Evolutionary conservation across 2,888 invertebrate species (phyloP).

Genomic region (Pollenia labialis): DNA sequence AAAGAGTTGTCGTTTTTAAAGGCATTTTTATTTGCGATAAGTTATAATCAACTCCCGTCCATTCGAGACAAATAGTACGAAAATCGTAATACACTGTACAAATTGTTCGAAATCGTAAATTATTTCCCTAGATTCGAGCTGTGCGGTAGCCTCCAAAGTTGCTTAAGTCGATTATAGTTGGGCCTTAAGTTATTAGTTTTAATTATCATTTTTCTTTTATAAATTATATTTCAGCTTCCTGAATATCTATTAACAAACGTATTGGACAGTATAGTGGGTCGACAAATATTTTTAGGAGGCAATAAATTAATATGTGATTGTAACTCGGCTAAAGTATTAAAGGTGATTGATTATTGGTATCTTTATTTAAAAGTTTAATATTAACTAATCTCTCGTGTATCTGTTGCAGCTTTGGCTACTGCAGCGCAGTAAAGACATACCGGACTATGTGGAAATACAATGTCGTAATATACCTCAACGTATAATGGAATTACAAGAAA

Average conservation of each 20-base stretch:
- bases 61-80: too few relatives aligned
- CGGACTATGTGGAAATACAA: constrained; percentile 88
- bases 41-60: too few relatives aligned
- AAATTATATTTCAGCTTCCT: constrained; percentile 86
- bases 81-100: too few relatives aligned
- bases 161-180: too few relatives aligned
- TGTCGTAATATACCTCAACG: constrained; percentile 89
- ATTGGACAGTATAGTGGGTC: constrained; percentile 86
- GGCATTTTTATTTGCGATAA: too few relatives aligned
- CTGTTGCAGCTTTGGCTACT: constrained; percentile 88
- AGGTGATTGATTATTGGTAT: constrained; percentile 83
- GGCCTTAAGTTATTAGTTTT: too few relatives aligned
- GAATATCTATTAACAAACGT: constrained; percentile 91
- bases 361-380: too few relatives aligned
- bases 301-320: constrained; percentile 93
- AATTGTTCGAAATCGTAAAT: too few relatives aligned
- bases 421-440: constrained; percentile 88
- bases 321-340: constrained; percentile 90
- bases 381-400: background rate
- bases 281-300: constrained; percentile 88
- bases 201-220: constrained; percentile 55
- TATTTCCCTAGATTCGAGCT: too few relatives aligned
- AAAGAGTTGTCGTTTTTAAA: too few relatives aligned
- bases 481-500: constrained; percentile 90
- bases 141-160: too few relatives aligned